These are phyloP conservation scores for Nasua narica DNA, from an alignment of 2,797 vertebrate species.

Conservation along the genomic window DNA sequence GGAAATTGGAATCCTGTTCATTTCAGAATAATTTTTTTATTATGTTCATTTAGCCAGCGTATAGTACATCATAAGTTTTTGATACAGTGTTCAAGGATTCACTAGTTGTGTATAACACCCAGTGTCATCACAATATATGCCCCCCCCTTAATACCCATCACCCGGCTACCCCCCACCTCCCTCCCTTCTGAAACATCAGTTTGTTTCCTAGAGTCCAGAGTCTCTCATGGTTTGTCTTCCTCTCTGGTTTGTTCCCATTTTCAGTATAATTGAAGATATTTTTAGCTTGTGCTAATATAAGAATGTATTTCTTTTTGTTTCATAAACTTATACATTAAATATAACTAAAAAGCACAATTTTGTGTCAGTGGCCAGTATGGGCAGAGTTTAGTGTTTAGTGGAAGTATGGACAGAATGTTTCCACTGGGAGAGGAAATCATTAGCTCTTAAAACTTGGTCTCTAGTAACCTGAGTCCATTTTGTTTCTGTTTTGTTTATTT, in stretches of 20 bases:
- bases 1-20: neutral
- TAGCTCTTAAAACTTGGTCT: neutral
- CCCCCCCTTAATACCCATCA: neutral
- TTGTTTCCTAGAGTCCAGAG: neutral
- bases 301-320: slow-evolving; percentile 17
- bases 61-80: neutral
- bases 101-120: neutral
- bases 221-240: neutral
- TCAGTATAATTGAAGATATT: slow-evolving; percentile 8
- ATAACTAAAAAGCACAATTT: neutral
- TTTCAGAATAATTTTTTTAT: neutral
- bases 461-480: neutral
- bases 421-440: neutral
- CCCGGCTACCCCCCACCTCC: neutral
- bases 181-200: neutral
- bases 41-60: neutral
- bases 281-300: neutral
- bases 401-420: slow-evolving; percentile 1
- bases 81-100: neutral
- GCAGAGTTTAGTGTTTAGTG: neutral
- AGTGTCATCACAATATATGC: neutral
- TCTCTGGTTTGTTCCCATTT: neutral
- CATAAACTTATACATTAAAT: neutral
- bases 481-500: neutral
- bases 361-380: neutral